Conservation (phyloP, 1,140 invertebrate genomes). For the Drosophila arizonae region DNA sequence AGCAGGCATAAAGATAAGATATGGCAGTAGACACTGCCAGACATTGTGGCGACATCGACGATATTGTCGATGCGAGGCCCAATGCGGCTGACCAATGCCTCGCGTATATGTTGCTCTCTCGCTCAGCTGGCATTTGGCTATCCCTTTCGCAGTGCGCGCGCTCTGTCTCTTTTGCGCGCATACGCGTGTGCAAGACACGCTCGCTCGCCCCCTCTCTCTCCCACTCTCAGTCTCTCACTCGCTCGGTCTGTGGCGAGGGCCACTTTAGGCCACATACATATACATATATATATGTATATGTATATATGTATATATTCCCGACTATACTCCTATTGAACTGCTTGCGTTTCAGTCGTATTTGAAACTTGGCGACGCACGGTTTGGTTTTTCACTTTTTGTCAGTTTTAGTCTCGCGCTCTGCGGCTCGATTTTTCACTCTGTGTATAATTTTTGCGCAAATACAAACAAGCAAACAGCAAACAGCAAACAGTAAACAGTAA, state of each 20-base stretch:
- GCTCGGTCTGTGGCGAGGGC: slow-evolving; percentile 17
- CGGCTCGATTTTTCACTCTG: slow-evolving; percentile 4
- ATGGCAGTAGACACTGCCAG: slow-evolving; percentile 72
- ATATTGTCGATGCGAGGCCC: slow-evolving; percentile 50
- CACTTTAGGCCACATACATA: slow-evolving; percentile 44
- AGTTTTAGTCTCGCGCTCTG: slow-evolving; percentile 18
- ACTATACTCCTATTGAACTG: slow-evolving; percentile 56
- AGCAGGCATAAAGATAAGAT: slow-evolving; percentile 70
- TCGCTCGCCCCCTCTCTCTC: neutral
- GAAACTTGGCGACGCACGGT: slow-evolving; percentile 73
- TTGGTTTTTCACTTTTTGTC: slow-evolving; percentile 49
- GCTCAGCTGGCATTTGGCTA: neutral
- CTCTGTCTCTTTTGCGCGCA: slow-evolving; percentile 8
- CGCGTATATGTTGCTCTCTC: neutral
- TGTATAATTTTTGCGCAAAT: slow-evolving; percentile 38
- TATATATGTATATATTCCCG: slow-evolving; percentile 27
- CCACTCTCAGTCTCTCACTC: neutral
- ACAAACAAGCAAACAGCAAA: slow-evolving; percentile 13
- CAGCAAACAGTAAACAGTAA: too few relatives aligned
- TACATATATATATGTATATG: neutral
- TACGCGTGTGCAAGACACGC: slow-evolving; percentile 15
- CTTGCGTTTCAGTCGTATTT: slow-evolving; percentile 64
- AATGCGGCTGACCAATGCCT: slow-evolving; percentile 39
- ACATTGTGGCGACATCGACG: slow-evolving; percentile 77
- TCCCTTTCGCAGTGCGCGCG: slow-evolving; percentile 2